Base-by-base conservation (phyloP, 2,113 vertebrate species). In the Baryphthengus martii region DNA sequence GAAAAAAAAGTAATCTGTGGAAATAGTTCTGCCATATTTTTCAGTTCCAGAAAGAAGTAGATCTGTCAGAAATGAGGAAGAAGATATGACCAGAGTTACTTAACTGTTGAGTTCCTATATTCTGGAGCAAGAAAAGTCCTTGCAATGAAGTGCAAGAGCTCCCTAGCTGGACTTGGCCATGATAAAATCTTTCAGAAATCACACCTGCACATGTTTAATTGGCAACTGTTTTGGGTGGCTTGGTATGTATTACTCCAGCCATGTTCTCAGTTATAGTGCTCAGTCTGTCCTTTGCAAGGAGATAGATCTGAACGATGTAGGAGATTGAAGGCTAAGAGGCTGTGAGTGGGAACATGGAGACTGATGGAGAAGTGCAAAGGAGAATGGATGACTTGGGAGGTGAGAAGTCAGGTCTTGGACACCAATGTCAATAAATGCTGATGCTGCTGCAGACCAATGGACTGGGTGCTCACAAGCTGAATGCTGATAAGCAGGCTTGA, bases 361-460 rank as follows among this genome's bases (percentile, higher is more conserved):
- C 29, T 3, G 10, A 21, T 0, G 0, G n/a, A 62, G 55, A 56
- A 80, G 25, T 2, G 8, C 15, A n/a, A 62, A 72, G 28, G 42
- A 58, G 59, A 53, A 78, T 23, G n/a, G 39, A 56, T 1, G 7
- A 72, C 21, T 26, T 3, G 4, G 0, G 3, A 19, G 25, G 13
- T 65, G 31, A 78, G 49, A 82, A 78, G 4, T 61, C 44, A 29
- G 39, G 18, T 18, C 28, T 65, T 31, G 21, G 56, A 6, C 21
- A 55, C 25, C 33, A n/a, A 4, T n/a, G 28, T 18, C 35, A 47
- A 21, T 15, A 47, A 52, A 42, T 35, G 26, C 19, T 0, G 0
- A 20, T 85, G 20, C 25, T 73, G 59, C 49, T 52, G 45, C 28
- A 25, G 16, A 13, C 21, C 5, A 7, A 24, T 59, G 28, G 50